A percentile compares a stretch with the other conserved stretches of the same genome.
These are phyloP conservation scores for Paedocypris sp. DNA, from an alignment of 2,113 vertebrate species.

Conservation along the genomic window DNA sequence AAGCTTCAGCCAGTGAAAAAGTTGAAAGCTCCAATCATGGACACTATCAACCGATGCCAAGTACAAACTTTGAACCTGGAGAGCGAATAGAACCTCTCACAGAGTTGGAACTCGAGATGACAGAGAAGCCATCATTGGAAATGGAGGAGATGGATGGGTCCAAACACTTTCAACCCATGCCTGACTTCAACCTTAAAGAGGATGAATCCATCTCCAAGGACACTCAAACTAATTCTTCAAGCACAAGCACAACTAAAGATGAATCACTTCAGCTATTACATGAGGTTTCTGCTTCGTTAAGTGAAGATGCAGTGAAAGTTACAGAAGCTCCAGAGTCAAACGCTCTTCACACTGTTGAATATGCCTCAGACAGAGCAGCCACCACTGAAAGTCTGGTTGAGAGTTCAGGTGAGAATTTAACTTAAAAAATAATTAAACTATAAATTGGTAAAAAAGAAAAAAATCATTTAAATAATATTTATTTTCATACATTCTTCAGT, in stretches of 20 bases:
- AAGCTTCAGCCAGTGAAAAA: background rate
- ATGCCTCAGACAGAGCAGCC: constrained; percentile 5
- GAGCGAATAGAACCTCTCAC: constrained; percentile 1
- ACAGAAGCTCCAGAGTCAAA: constrained; percentile 9
- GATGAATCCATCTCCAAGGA: background rate
- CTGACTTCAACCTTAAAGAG: constrained; percentile 1
- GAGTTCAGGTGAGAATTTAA: background rate
- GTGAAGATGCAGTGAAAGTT: background rate
- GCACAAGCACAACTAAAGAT: background rate
- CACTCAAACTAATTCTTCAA: background rate
- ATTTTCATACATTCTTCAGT: too few relatives aligned
- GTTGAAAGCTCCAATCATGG: constrained; percentile 28
- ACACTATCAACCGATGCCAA: constrained; percentile 34
- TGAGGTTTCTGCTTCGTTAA: background rate
- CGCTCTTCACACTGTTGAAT: background rate
- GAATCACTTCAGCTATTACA: background rate
- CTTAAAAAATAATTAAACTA: too few relatives aligned
- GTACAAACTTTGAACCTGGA: constrained; percentile 29
- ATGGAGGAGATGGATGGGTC: constrained; percentile 3
- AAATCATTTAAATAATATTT: too few relatives aligned
- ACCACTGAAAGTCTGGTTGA: background rate
- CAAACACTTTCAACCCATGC: constrained; percentile 21
- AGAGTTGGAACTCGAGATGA: background rate
- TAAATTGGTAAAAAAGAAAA: too few relatives aligned
- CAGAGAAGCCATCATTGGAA: background rate